Base-by-base conservation (phyloP, 2,888 invertebrate species). In the Scaeva pyrastri region DNA sequence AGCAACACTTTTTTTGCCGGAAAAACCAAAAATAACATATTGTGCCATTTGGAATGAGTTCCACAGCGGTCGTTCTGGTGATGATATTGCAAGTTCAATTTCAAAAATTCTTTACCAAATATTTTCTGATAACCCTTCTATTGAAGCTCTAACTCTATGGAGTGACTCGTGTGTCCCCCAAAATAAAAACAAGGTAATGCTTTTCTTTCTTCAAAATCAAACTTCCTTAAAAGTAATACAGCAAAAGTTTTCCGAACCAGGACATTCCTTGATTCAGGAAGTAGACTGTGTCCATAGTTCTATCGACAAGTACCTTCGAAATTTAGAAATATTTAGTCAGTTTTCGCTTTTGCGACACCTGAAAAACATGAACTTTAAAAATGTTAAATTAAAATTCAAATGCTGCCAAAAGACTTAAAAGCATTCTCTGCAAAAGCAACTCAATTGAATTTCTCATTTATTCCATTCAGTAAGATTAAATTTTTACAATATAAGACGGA, bases 101-200 rank as follows among this genome's bases (percentile, higher is more conserved):
- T 41, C 21, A 8, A 70, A 70, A 52, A 70, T 70, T 36, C 12
- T 70, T 14, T n/a, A 70, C 11, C 2, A 52, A 70, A 39, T 70
- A 52, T 43, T 70, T 19, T 21, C 36, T 52, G 52, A 70, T 4
- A 4, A 26, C 26, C 26, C 26, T 4, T 26, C 26, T 26, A 52
- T 70, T 52, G 14, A 70, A 70, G 14, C 21, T 70, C 10, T 70
- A 23, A 39, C 52, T 39, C 52, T 52, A 11, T 70, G 68, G 68
- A 70, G 68, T 52, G 52, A 52, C 23, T 52, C 52, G 23, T 52
- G 52, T 23, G 52, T 50, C 19, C 68, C 68, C 8, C 68, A 70
- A 70, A 70, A 70, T 52, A 56, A 56, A 41, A 56, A 70, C 21
- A 23, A 71, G 43, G 10, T 41, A 2, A 71, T 71, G 71, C 16